Base-by-base conservation (phyloP, 1,140 invertebrate genomes). In the Temnothorax longispinosus region DNA sequence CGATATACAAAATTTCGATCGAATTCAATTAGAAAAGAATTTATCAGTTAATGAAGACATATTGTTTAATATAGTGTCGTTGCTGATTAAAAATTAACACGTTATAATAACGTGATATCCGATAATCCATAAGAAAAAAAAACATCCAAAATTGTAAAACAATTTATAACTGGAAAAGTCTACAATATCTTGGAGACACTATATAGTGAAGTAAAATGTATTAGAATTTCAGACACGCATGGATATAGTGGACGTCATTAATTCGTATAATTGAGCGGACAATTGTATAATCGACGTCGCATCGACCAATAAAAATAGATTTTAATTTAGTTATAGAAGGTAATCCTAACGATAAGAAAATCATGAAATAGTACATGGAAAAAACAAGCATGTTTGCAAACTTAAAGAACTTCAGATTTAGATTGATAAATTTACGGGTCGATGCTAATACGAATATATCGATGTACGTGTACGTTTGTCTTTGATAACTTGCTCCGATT, bases 291-390 rank as follows among this genome's bases (percentile, higher is more conserved):
- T 21, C 10, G 6, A 58, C 5, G 8, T 80, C 35, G 35, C 64
- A 82, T 82, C 52, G 54, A 74, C 15, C 18, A 54, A 74, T 82
- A 27, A 47, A 56, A 74, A 58, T 74, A 82, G 69, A 82, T 58
- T 58, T 82, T 27, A 58, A 38, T 74, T 41, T 74, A 74, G 54
- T 47, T 82, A 32, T 82, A 82, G 27, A 47, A 56, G 15, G 32
- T 71, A 72, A 82, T 74, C 21, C 52, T 82, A 60, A 58, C 1
- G 60, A 67, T 52, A 38, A 38, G 10, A 74, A 82, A 60, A 47
- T 74, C 13, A 60, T 56, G 10, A 47, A 38, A 62, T 27, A 64
- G 27, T 58, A 35, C 10, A 52, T 44, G 10, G 21, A 13, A 60
- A 21, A 60, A 60, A 35, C 7, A 54, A 41, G 58, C 1, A 62